Base-by-base conservation (phyloP, 2,888 invertebrate genomes). In the Dermolepida albohirtum region DNA sequence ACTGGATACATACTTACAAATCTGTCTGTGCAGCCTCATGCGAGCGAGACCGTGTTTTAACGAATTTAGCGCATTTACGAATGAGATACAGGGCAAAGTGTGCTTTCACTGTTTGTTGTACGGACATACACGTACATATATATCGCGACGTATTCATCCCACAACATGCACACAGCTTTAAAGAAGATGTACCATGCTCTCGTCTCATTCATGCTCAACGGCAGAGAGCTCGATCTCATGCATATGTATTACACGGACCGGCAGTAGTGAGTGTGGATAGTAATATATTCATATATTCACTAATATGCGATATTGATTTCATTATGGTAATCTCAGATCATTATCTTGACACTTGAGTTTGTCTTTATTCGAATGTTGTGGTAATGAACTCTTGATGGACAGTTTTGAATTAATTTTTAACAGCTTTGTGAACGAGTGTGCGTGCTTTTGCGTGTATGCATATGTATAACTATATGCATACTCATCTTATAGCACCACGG, bases 271-370 rank as follows among this genome's bases (percentile, higher is more conserved):
- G 73, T 72, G 72, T 72, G 71, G 75, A 73, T 72, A 70, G 73
- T 80, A 81, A 81, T 80, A 77, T 80, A 79, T 80, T 82, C 80
- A 80, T 81, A 78, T 81, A 81, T 81, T 81, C 82, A 81, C 79
- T 81, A 81, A 81, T 81, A 80, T 78, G 79, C 80, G 78, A 80
- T 81, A 82, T 82, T 82, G 82, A 82, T 82, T 82, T 81, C 81
- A 81, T 81, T 82, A 82, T 82, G 82, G 78, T 82, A 82, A 82
- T 82, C 78, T 75, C 73, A 74, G 80, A 81, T 81, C 78, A 80
- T 81, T 81, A 81, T 81, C 81, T 81, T 79, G 80, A 81, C 80
- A 78, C 78, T 76, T 75, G 75, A 78, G 78, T 80, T 80, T 79
- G 79, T 80, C 80, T 80, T 79, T 79, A 80, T 79, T 78, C 74